Conservation (phyloP, 2,113 vertebrate genomes). For the Triplophysa tibetana region DNA sequence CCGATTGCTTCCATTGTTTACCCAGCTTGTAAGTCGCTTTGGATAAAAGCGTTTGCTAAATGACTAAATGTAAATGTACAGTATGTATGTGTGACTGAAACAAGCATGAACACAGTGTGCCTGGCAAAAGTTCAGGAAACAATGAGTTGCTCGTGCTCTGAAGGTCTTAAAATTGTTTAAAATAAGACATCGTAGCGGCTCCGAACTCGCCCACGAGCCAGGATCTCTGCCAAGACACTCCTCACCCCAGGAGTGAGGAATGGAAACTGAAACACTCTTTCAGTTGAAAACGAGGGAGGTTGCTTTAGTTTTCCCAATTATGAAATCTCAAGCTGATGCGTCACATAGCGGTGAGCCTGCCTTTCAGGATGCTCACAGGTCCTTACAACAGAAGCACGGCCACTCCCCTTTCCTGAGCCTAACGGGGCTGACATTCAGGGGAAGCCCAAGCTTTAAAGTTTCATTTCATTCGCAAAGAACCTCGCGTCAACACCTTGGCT, state of each 20-base stretch:
- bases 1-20: too few relatives aligned
- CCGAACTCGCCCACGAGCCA: constrained; percentile 24
- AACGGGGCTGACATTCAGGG: constrained; percentile 33
- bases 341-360: not conserved
- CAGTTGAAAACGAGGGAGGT: constrained; percentile 16
- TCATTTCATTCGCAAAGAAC: constrained; percentile 16
- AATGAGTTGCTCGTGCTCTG: constrained; percentile 51
- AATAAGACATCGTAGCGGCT: constrained; percentile 49
- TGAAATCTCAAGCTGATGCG: not conserved
- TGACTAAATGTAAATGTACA: not conserved
- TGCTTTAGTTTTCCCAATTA: constrained; percentile 45
- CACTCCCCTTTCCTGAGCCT: constrained; percentile 56
- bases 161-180: constrained; percentile 44
- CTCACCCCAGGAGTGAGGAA: constrained; percentile 24
- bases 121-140: constrained; percentile 61
- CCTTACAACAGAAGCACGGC: constrained; percentile 38
- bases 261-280: constrained; percentile 50
- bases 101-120: not conserved
- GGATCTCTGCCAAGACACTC: constrained; percentile 40
- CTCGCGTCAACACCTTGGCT: not conserved
- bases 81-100: constrained; percentile 5
- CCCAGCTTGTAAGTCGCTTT: too few relatives aligned
- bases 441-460: constrained; percentile 46
- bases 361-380: constrained; percentile 5
- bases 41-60: not conserved